These are phyloP conservation scores for Oncorhynchus kisutch DNA, from an alignment of 2,113 vertebrate species.

Conservation along the genomic window DNA sequence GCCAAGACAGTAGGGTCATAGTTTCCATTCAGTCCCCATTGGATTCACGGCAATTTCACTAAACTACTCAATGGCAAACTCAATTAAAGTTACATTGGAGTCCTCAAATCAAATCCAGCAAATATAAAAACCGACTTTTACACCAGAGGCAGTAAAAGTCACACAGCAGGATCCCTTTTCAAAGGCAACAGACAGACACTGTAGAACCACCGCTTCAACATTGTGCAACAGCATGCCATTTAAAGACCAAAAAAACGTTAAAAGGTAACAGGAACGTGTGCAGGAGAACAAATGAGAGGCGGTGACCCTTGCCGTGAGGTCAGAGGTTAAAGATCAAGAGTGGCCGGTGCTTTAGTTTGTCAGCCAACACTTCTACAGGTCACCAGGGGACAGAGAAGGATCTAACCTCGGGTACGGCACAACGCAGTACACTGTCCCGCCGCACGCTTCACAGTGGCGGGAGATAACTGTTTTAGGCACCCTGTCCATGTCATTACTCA, in stretches of 20 bases:
- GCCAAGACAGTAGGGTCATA: conserved; percentile 38
- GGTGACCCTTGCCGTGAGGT: conserved; percentile 19
- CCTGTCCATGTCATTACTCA: conserved; percentile 28
- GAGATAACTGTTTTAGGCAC: conserved; percentile 36
- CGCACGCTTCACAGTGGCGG: conserved; percentile 30
- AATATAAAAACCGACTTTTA: conserved; percentile 21
- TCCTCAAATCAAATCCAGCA: conserved; percentile 16
- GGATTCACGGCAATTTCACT: conserved; percentile 14
- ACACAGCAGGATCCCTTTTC: conserved; percentile 14
- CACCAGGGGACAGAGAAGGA: conserved; percentile 32
- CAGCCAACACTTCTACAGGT: conserved; percentile 14
- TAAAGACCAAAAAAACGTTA: background rate
- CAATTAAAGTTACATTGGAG: conserved; percentile 20
- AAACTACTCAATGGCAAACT: conserved; percentile 48
- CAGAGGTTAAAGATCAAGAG: conserved; percentile 16
- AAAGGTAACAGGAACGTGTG: background rate
- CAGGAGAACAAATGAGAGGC: conserved; percentile 20
- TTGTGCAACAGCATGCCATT: background rate
- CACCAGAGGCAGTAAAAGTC: conserved; percentile 22
- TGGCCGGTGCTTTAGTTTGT: conserved; percentile 2
- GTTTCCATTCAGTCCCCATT: conserved; percentile 49
- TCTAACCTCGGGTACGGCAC: conserved; percentile 28
- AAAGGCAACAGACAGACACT: conserved; percentile 6
- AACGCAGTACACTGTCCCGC: conserved; percentile 6
- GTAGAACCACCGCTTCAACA: background rate